A percentile compares a stretch with the other conserved stretches of the same genome.
Conservation (phyloP, 2,113 vertebrate species). For the Taurulus bubalis region DNA sequence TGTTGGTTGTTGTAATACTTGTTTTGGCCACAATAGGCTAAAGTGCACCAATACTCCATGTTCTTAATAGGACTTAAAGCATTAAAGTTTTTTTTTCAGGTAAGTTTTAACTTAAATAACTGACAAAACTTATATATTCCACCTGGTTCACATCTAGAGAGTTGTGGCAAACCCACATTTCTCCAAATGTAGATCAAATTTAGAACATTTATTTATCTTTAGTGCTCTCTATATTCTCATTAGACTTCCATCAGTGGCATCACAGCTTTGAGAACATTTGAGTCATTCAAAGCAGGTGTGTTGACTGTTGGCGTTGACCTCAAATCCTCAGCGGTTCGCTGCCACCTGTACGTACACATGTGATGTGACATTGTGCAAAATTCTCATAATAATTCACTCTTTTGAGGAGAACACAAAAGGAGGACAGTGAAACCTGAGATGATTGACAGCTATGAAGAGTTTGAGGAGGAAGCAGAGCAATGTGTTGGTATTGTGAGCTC, state of each 20-base stretch:
- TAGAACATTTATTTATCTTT: too few relatives aligned
- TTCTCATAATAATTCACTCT: background rate
- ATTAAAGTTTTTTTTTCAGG: too few relatives aligned
- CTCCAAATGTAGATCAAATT: too few relatives aligned
- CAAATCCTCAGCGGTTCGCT: background rate
- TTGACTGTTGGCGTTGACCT: conserved; percentile 47
- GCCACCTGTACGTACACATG: background rate
- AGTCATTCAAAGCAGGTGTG: background rate
- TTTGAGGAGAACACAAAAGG: background rate
- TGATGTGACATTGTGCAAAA: background rate
- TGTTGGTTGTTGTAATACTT: background rate
- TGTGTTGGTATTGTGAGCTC: conserved; percentile 37
- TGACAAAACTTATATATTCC: too few relatives aligned
- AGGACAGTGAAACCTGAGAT: background rate
- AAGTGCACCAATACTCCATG: background rate
- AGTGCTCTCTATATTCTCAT: background rate
- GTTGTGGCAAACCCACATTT: background rate
- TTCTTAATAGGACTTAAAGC: background rate
- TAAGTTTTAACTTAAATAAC: too few relatives aligned
- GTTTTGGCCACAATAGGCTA: background rate
- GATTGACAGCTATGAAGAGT: background rate
- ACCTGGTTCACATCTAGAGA: background rate
- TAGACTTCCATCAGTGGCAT: background rate
- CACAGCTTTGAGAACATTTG: background rate
- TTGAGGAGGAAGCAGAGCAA: conserved; percentile 3